These are phyloP conservation scores for Microtus montanus DNA, from an alignment of 2,113 vertebrate species.

Conservation along the genomic window DNA sequence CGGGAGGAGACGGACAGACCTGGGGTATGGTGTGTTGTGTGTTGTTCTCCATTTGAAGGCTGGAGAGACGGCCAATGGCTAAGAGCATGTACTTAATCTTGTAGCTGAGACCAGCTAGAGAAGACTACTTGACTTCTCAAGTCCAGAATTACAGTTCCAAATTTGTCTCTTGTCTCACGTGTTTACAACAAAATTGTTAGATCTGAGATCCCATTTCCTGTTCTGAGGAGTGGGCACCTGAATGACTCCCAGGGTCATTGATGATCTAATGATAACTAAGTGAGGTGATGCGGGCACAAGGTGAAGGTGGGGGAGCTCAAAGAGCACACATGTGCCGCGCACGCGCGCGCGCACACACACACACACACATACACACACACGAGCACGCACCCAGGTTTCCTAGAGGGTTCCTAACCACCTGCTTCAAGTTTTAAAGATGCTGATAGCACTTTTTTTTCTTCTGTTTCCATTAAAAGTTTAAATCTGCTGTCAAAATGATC, in stretches of 20 bases:
- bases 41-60: neutral
- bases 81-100: neutral
- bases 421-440: neutral
- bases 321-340: no score
- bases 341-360: no score
- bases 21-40: no score
- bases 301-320: neutral
- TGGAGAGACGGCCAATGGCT: neutral
- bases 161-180: neutral
- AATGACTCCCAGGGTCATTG: neutral
- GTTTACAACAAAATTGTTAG: neutral
- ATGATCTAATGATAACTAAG: neutral
- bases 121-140: neutral
- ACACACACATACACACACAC: neutral
- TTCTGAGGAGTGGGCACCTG: neutral
- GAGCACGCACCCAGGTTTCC: neutral
- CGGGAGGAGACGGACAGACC: neutral
- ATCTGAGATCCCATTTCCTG: neutral
- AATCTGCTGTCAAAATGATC: slow-evolving; percentile 30
- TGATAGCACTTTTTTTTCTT: neutral
- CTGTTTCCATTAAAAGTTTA: slow-evolving; percentile 50
- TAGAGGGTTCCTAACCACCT: neutral
- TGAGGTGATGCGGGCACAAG: neutral
- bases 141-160: neutral
- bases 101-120: neutral